Evolutionary conservation across 2,888 invertebrate species (phyloP), one percentile per base, ranked within the genome.

Genomic region (Agrilus cyanescens): DNA sequence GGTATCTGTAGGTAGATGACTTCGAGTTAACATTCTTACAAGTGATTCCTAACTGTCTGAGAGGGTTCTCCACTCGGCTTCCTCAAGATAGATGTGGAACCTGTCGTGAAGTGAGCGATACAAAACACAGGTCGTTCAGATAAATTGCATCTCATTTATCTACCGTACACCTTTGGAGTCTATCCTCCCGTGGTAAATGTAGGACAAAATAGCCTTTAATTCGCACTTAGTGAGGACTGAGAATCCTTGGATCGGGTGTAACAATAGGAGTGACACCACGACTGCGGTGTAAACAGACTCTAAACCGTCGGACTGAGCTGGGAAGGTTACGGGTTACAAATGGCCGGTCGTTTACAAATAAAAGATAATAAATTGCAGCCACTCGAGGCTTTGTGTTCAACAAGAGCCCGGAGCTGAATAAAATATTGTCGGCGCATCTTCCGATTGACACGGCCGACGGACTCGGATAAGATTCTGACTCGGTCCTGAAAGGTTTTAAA

Each of bases 311-410:
- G 25, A 25, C 25, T 43, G 52, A 52, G 51, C 52, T 48, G 48
- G 49, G 50, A 55, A 54, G 57, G 57, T 53, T 57, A 52, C 54
- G 49, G 48, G 53, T 60, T 58, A 65, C 62, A 63, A 63, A 65
- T 65, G 57, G 62, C 55, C 52, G 57, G 58, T 59, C 61, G 57
- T 62, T 61, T 56, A 57, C 55, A 51, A 59, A 63, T 63, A 63
- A 63, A 63, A 60, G 64, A 58, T 60, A 56, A 66, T 65, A 66
- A 65, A 66, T 66, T 60, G 63, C 58, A 51, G 57, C 61, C 62
- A 60, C 63, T 65, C 53, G 51, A 50, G 47, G 47, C 47, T 46
- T 51, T 49, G 47, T 53, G 49, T 49, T 43, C 42, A 41, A 50
- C 51, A 52, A 53, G 52, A 46, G 45, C 50, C 44, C 47, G 49